These are phyloP conservation scores for Scomberomorus guttatus DNA, from an alignment of 2,797 vertebrate genomes.

Conservation along the genomic window DNA sequence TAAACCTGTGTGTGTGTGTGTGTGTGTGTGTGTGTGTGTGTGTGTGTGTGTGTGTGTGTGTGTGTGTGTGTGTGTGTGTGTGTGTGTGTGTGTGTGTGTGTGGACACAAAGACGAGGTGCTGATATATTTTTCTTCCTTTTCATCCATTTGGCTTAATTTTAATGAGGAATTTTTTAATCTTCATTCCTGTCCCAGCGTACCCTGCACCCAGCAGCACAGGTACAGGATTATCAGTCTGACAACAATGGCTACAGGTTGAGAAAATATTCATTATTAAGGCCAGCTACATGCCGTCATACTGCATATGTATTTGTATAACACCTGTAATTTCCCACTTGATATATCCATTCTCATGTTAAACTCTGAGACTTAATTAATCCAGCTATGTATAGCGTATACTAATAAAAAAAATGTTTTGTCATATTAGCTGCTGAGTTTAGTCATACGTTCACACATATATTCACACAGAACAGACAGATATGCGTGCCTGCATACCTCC, in stretches of 20 bases:
- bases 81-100: constrained; percentile 1
- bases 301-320: constrained; percentile 35
- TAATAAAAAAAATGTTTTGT: background rate
- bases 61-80: background rate
- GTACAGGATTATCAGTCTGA: constrained; percentile 29
- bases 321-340: constrained; percentile 4
- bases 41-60: too few relatives aligned
- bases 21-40: too few relatives aligned
- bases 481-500: constrained; percentile 15
- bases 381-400: background rate
- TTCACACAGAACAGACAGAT: constrained; percentile 28
- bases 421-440: background rate
- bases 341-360: background rate
- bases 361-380: background rate
- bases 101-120: background rate
- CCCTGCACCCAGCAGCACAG: constrained; percentile 10
- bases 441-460: background rate
- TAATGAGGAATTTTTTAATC: constrained; percentile 23
- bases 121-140: constrained; percentile 14
- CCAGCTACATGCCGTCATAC: constrained; percentile 14
- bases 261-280: constrained; percentile 33
- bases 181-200: background rate
- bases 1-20: too few relatives aligned
- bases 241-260: constrained; percentile 44
- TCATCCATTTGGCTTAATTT: constrained; percentile 12